Evolutionary conservation across 2,797 vertebrate genomes (phyloP).

Genomic region (Hoplostethus mediterraneus): DNA sequence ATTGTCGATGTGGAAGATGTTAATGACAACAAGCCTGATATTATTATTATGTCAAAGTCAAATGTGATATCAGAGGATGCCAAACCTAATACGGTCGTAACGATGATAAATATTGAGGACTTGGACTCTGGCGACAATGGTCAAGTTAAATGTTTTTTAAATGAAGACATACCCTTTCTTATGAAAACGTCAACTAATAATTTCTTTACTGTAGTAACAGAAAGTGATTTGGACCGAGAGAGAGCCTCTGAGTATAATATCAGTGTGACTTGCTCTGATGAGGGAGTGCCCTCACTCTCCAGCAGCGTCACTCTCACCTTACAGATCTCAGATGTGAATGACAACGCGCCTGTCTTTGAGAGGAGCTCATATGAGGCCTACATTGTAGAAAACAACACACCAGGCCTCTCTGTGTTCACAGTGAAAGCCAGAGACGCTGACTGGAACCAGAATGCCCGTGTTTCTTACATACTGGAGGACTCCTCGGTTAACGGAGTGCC

Average conservation of each 20-base stretch:
- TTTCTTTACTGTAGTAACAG: constrained; percentile 80
- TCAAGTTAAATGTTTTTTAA: constrained; percentile 70
- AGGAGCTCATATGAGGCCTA: too few relatives aligned
- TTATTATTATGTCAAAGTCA: constrained; percentile 76
- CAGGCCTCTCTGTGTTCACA: constrained; percentile 46
- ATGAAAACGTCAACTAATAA: constrained; percentile 73
- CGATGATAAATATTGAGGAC: constrained; percentile 78
- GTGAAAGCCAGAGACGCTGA: constrained; percentile 62
- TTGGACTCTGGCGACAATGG: constrained; percentile 82
- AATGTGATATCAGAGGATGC: constrained; percentile 66
- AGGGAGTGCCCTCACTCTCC: too few relatives aligned
- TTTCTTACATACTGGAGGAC: constrained; percentile 63
- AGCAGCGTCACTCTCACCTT: too few relatives aligned
- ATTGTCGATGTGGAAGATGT: constrained; percentile 79
- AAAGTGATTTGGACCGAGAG: too few relatives aligned
- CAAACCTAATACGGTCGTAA: constrained; percentile 56
- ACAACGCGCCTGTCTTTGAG: too few relatives aligned
- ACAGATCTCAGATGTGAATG: too few relatives aligned
- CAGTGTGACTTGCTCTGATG: too few relatives aligned
- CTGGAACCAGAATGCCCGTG: constrained; percentile 61
- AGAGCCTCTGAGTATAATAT: too few relatives aligned
- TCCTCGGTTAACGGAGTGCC: constrained; percentile 24
- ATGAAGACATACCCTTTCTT: constrained; percentile 68
- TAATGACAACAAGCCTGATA: constrained; percentile 84
- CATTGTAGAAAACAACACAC: constrained; percentile 61